Evolutionary conservation across 2,113 vertebrate species (phyloP), one percentile per base, ranked within the genome.

Genomic region (Heterotilapia buettikoferi): DNA sequence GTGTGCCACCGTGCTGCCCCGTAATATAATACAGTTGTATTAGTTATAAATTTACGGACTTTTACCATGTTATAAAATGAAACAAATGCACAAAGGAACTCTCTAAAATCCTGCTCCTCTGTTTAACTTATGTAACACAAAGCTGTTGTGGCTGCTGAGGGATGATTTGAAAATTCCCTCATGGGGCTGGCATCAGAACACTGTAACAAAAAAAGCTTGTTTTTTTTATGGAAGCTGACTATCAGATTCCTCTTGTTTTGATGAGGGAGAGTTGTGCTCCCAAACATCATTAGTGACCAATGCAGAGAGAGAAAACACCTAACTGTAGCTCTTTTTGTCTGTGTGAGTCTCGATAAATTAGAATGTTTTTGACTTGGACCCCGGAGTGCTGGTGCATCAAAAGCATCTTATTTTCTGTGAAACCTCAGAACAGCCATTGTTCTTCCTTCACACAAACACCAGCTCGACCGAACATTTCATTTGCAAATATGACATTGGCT

Each of bases 11-110:
- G 0, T 57, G 24, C 54, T 57, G 4, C 56, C 56, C 2, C 3
- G 0, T 1, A 8, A 59, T 31, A 7, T 7, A 11, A 76, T 19
- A 10, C 14, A 12, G 24, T 5, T 50, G 24, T 1, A 31, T 50
- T 50, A 19, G 24, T 50, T 19, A 19, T 10, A 31, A 5, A 78
- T 31, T 7, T 50, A 50, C 1, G 1, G 18, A 29, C 1, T 31
- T 31, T 76, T 31, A 1, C 24, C 43, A 11, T 29, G 18, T 4
- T 76, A 7, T 31, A 78, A 50, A 50, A 50, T 10, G 4, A 50
- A 78, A 78, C 9, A 19, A 78, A 76, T 47, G 2, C 40, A 18
- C 26, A 76, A 47, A 26, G 14, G 24, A 53, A 6, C 2, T 36
- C 7, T 31, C 29, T 47, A 47, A 47, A 52, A 31, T 31, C 21